Evolutionary conservation across 2,888 invertebrate species (phyloP), one percentile per base, ranked within the genome.

Genomic region (Crioceris asparagi): DNA sequence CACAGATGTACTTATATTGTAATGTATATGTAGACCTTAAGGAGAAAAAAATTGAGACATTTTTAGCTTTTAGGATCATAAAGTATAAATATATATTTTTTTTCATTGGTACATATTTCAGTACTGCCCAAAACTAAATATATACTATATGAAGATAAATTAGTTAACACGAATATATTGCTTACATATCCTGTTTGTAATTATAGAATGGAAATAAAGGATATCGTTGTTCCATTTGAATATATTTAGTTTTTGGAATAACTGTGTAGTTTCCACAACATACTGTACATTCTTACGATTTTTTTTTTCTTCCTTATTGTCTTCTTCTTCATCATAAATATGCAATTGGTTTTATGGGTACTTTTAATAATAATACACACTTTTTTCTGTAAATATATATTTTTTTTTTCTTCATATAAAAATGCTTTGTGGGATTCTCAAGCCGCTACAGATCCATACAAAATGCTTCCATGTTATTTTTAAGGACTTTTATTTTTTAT

Each of bases 1-100:
- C 61, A 62, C 61, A 64, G 61, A 64, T 65, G 65, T 65, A 65
- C 65, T 65, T 65, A 65, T 65, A 64, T 61, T 62, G 60, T 64
- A 63, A 61, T 58, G 60, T 64, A 62, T 56, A 50, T 57, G 51
- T 63, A 63, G 60, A 53, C 52, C 59, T 46, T 52, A 59, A 60
- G 55, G 54, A 53, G 44, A 53, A 48, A n/a, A n/a, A n/a, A 53
- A 53, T 53, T 52, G 50, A 56, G 56, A 56, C 56, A 53, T 57
- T 39, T 40, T 43, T 59, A 57, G 57, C 55, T 57, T 53, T 29
- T 56, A 57, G 57, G n/a, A 55, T 50, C 52, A 52, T 48, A n/a
- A 47, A 50, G 54, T 53, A 55, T 55, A 47, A 48, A 46, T 49
- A 50, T 53, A 52, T 50, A 47, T 49, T 46, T 46, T 46, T 51